phyloP scores from a whole-genome alignment of 2,888 invertebrate species.

The Harmothoe impar region DNA sequence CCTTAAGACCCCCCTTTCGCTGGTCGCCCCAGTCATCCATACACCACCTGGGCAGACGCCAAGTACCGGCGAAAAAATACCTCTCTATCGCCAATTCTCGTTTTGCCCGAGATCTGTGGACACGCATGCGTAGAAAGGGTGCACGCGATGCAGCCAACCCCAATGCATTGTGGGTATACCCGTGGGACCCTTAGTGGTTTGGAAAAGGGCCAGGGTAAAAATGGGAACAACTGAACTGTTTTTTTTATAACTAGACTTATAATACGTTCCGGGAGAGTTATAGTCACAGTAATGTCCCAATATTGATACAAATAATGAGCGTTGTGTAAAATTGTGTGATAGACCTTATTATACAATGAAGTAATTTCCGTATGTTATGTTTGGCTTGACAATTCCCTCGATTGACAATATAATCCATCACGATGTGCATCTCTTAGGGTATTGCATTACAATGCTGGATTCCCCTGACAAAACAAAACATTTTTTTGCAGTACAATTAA shows the following conservation, averaged over 20 bases:
- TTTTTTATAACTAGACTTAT: no score
- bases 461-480: no score
- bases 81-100: slow-evolving; percentile 28
- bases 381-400: no score
- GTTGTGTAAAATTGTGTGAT: neutral
- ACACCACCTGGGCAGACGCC: slow-evolving; percentile 2
- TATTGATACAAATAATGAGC: neutral
- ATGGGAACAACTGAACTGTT: no score
- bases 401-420: no score
- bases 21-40: neutral
- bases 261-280: neutral
- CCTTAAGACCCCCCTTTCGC: neutral
- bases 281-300: slow-evolving; percentile 9
- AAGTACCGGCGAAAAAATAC: slow-evolving; percentile 3
- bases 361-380: no score
- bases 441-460: no score
- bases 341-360: no score
- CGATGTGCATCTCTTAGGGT: no score
- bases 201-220: no score
- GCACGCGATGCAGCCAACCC: slow-evolving; percentile 6
- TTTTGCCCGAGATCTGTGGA: neutral
- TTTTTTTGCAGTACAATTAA: no score
- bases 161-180: neutral
- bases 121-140: slow-evolving; percentile 35
- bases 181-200: no score